Percentiles rank a stretch among this genome's conserved stretches.
Evolutionary conservation across 2,113 vertebrate species (phyloP).

Genomic region (Oncorhynchus masou): DNA sequence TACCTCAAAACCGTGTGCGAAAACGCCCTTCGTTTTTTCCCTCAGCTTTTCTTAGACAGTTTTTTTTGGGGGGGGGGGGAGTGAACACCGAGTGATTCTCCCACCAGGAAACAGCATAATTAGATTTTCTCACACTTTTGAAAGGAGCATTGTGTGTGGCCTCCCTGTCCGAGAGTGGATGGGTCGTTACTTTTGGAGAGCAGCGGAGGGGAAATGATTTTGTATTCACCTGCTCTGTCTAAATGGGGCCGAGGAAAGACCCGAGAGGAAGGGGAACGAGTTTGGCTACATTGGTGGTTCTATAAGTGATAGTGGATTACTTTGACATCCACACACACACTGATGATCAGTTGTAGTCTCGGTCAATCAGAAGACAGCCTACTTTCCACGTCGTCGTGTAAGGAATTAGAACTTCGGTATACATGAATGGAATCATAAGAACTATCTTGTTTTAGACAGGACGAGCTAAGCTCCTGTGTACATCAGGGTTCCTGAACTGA

Average conservation of each 20-base stretch:
- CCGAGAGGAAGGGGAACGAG: constrained; percentile 8
- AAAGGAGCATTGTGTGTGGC: constrained; percentile 72
- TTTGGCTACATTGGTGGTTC: constrained; percentile 55
- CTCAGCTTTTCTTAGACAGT: neutral
- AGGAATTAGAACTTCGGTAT: constrained; percentile 46
- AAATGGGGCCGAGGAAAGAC: constrained; percentile 52
- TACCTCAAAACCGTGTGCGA: neutral
- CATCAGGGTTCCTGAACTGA: too few relatives aligned
- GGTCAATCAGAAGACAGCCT: constrained; percentile 51
- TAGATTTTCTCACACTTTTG: constrained; percentile 73
- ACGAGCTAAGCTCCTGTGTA: constrained; percentile 19
- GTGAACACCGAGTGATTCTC: constrained; percentile 45
- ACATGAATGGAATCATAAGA: constrained; percentile 22
- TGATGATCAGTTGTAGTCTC: constrained; percentile 38
- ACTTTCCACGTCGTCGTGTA: constrained; percentile 31
- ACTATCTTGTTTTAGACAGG: neutral
- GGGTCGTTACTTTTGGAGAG: constrained; percentile 65
- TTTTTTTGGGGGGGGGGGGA: constrained; percentile 14
- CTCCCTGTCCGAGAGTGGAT: constrained; percentile 67
- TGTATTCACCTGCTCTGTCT: constrained; percentile 76
- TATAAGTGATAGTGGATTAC: constrained; percentile 68
- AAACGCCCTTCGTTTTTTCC: neutral
- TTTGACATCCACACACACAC: constrained; percentile 58
- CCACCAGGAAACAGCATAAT: constrained; percentile 45
- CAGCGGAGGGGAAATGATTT: constrained; percentile 73